Evolutionary conservation across 1,140 invertebrate species (phyloP).

Genomic region (Bombus balteatus): DNA sequence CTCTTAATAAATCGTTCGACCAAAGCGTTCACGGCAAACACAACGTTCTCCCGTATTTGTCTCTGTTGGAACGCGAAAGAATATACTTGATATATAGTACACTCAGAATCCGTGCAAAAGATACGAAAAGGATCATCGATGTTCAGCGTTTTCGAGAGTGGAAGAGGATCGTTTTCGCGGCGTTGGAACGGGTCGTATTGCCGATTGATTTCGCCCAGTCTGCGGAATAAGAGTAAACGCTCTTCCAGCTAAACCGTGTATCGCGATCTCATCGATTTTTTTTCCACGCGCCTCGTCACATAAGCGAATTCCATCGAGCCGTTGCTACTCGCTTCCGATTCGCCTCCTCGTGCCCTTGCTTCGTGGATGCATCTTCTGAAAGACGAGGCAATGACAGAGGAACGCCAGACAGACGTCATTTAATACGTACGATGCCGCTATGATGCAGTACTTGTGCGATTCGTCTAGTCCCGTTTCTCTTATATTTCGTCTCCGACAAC

Average conservation of each 20-base stretch:
- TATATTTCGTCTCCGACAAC: not conserved
- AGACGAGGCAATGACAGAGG: constrained; percentile 10
- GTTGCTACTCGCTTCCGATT: constrained; percentile 8
- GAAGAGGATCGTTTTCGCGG: constrained; percentile 18
- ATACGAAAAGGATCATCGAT: not conserved
- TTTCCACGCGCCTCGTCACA: constrained; percentile 18
- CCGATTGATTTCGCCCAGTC: constrained; percentile 24
- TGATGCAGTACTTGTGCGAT: not conserved
- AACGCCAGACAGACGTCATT: constrained; percentile 29
- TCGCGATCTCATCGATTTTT: constrained; percentile 45
- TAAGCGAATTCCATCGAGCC: constrained; percentile 37
- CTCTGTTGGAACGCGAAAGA: too few relatives aligned
- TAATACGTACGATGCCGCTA: not conserved
- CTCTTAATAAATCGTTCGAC: too few relatives aligned
- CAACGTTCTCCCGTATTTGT: too few relatives aligned
- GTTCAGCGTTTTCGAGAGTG: not conserved
- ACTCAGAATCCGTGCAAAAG: not conserved
- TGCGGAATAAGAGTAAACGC: constrained; percentile 34
- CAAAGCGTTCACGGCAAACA: too few relatives aligned
- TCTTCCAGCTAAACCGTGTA: constrained; percentile 28
- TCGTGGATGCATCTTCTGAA: constrained; percentile 30
- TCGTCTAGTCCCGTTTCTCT: not conserved
- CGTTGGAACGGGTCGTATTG: constrained; percentile 6
- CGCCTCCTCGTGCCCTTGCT: not conserved
- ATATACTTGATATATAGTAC: too few relatives aligned